A percentile compares a stretch with the other conserved stretches of the same genome.
These are phyloP conservation scores for Sebastes taczanowskii DNA, from an alignment of 2,797 vertebrate genomes.

Conservation along the genomic window DNA sequence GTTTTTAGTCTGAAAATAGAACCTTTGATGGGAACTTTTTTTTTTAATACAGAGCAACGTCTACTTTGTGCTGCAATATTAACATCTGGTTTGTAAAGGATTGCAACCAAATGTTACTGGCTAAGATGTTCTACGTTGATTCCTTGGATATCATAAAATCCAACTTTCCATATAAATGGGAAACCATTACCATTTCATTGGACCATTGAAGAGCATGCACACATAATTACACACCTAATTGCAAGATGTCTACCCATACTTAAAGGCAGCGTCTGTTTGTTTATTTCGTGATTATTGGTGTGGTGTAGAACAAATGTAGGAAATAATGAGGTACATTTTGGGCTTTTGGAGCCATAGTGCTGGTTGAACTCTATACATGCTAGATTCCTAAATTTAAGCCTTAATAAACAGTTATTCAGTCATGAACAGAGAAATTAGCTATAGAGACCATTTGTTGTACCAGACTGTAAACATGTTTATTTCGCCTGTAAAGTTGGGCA, in stretches of 20 bases:
- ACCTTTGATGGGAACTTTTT: background rate
- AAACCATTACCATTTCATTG: background rate
- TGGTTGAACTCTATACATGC: background rate
- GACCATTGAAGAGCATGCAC: background rate
- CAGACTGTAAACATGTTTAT: background rate
- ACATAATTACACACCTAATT: background rate
- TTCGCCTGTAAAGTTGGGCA: background rate
- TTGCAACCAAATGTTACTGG: background rate
- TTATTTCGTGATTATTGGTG: background rate
- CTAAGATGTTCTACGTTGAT: background rate
- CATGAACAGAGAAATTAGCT: too few species aligned
- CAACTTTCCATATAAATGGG: background rate
- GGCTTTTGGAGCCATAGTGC: background rate
- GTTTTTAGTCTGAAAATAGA: conserved; percentile 7
- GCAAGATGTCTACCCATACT: background rate
- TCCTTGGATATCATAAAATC: background rate
- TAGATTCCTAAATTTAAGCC: background rate
- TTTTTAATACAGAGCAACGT: background rate
- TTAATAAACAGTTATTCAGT: too few species aligned
- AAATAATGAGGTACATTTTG: conserved; percentile 20
- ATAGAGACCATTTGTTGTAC: background rate
- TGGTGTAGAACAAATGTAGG: background rate
- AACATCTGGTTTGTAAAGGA: background rate
- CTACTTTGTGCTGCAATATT: background rate
- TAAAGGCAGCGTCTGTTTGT: background rate